These are phyloP conservation scores for Pandemis corylana DNA, from an alignment of 2,888 invertebrate species.

Conservation along the genomic window DNA sequence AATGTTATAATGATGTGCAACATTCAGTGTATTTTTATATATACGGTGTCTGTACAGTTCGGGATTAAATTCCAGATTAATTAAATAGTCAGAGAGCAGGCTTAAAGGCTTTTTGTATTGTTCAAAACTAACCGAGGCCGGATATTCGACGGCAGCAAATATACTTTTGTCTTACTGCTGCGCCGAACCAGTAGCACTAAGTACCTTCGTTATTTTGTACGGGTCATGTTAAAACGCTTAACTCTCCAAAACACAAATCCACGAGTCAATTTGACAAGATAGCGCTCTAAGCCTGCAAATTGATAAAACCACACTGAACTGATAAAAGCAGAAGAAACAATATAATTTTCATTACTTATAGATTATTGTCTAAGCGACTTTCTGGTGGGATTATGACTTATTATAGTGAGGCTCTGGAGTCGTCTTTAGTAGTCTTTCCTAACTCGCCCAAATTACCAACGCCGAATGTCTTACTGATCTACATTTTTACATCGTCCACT, in stretches of 20 bases:
- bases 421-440: no score
- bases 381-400: neutral
- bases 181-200: no score
- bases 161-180: no score
- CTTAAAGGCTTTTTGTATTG: conserved; percentile 2
- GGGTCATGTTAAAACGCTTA: no score
- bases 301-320: conserved; percentile 29
- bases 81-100: conserved; percentile 3
- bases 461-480: no score
- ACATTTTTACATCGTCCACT: no score
- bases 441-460: no score
- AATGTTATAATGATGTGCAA: conserved; percentile 47
- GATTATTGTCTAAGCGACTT: conserved; percentile 24
- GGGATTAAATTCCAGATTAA: conserved; percentile 21
- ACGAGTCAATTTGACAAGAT: neutral
- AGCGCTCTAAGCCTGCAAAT: neutral
- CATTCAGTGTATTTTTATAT: conserved; percentile 33
- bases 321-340: conserved; percentile 15
- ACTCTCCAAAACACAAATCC: neutral
- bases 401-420: no score
- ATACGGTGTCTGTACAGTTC: conserved; percentile 41
- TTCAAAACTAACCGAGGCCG: neutral
- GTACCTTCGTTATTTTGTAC: no score
- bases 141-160: no score
- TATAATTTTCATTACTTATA: neutral